Conservation (phyloP, 2,797 vertebrate genomes). For the Botia kubotai region DNA sequence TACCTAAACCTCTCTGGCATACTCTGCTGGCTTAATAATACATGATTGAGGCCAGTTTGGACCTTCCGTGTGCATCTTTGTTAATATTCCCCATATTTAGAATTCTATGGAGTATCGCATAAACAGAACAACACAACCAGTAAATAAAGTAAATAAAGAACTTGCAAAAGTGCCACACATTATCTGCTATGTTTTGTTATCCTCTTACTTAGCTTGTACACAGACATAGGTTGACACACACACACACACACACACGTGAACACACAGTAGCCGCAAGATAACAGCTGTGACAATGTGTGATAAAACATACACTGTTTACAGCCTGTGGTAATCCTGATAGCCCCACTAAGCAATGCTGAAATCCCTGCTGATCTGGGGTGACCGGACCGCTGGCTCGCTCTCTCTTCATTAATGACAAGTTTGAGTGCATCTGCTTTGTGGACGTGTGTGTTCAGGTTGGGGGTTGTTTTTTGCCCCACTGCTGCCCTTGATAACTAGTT, state of each 20-base stretch:
- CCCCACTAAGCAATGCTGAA: slow-evolving; percentile 59
- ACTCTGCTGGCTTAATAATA: background rate
- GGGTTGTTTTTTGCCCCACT: slow-evolving; percentile 36
- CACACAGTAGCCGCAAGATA: slow-evolving; percentile 45
- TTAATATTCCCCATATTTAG: background rate
- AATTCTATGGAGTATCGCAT: background rate
- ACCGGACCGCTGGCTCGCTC: slow-evolving; percentile 28
- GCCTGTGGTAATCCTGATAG: slow-evolving; percentile 63
- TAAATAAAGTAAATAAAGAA: slow-evolving; percentile 54
- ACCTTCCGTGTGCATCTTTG: background rate
- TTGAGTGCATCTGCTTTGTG: slow-evolving; percentile 45
- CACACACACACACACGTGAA: slow-evolving; percentile 37
- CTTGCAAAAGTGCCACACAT: slow-evolving; percentile 39
- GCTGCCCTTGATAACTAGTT: slow-evolving; percentile 36
- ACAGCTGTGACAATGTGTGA: slow-evolving; percentile 64
- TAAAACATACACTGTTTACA: slow-evolving; percentile 63
- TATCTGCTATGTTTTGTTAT: slow-evolving; percentile 27
- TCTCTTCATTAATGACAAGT: slow-evolving; percentile 34
- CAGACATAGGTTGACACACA: slow-evolving; percentile 10
- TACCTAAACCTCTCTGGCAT: background rate
- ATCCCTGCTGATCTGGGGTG: slow-evolving; percentile 49
- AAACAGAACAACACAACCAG: slow-evolving; percentile 36
- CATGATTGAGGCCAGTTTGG: background rate
- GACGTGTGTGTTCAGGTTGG: background rate
- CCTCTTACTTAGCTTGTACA: slow-evolving; percentile 12